Conservation (phyloP, 1,140 invertebrate species). For the Cydia amplana region DNA sequence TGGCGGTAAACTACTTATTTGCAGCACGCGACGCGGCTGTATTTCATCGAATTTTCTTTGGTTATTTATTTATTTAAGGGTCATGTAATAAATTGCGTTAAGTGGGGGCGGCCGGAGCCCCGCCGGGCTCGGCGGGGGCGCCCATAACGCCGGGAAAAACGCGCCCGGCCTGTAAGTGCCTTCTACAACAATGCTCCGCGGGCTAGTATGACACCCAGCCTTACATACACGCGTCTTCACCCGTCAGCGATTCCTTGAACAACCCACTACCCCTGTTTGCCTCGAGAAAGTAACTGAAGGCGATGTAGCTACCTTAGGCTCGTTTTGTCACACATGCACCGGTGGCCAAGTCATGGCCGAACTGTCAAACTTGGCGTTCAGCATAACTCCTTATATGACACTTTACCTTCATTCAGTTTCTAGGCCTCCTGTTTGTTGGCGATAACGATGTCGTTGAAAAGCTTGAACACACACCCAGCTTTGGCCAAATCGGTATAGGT, state of each 20-base stretch:
- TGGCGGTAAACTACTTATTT: conserved; percentile 20
- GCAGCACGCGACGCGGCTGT: conserved; percentile 53
- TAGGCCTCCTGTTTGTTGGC: too few species aligned
- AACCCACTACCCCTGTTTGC: neutral
- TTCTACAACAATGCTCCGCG: conserved; percentile 56
- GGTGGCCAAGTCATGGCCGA: too few species aligned
- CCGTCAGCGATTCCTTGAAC: conserved; percentile 1
- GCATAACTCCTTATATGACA: too few species aligned
- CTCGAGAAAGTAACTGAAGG: neutral
- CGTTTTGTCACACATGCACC: too few species aligned
- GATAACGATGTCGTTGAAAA: neutral
- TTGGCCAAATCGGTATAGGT: conserved; percentile 15
- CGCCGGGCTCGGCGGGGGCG: conserved; percentile 63
- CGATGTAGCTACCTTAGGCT: neutral
- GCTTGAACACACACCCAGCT: conserved; percentile 5
- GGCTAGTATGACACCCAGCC: conserved; percentile 59
- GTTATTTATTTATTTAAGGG: conserved; percentile 78
- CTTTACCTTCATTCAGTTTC: too few species aligned
- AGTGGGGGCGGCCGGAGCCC: conserved; percentile 71
- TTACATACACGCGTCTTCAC: conserved; percentile 35
- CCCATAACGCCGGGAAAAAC: conserved; percentile 73
- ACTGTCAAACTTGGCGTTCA: too few species aligned
- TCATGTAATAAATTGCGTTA: conserved; percentile 75
- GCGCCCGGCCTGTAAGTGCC: conserved; percentile 69
- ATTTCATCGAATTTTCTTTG: conserved; percentile 75